Percentiles rank a stretch among this genome's conserved stretches.
Evolutionary conservation across 2,888 invertebrate species (phyloP).

Genomic region (Drosophila acutilabella): DNA sequence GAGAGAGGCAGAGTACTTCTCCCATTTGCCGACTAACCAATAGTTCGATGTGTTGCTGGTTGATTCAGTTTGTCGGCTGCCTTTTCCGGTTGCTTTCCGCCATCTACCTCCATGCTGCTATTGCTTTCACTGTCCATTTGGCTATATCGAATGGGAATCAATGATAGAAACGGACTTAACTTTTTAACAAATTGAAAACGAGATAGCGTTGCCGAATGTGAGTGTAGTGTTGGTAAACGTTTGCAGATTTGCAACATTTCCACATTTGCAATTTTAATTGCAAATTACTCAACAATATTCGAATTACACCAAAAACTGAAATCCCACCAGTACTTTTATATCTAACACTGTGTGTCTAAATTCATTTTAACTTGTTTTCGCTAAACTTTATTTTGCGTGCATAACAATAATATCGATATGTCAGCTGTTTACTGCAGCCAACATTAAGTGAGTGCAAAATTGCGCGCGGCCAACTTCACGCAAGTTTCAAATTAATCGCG

Average conservation of each 20-base stretch:
- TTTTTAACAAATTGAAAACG: constrained; percentile 34
- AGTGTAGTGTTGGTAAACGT: constrained; percentile 32
- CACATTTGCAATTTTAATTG: not conserved
- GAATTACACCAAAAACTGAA: not conserved
- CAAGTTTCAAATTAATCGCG: constrained; percentile 6
- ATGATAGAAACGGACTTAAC: constrained; percentile 5
- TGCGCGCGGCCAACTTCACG: constrained; percentile 32
- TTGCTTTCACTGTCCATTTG: constrained; percentile 37
- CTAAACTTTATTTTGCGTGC: not conserved
- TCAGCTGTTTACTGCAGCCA: constrained; percentile 3
- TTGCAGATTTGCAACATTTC: constrained; percentile 7
- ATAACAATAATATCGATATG: constrained; percentile 10
- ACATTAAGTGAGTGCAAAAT: constrained; percentile 4
- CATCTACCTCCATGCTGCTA: constrained; percentile 31
- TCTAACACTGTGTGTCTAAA: not conserved
- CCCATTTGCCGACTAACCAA: constrained; percentile 18
- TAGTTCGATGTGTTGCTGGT: not conserved
- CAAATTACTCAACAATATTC: not conserved
- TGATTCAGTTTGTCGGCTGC: constrained; percentile 4
- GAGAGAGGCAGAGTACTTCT: not conserved
- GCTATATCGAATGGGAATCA: not conserved
- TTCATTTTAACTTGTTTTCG: not conserved
- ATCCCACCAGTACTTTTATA: not conserved
- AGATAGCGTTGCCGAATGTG: constrained; percentile 24
- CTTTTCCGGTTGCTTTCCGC: not conserved